Conservation (phyloP, 2,797 vertebrate species). For the Myotis daubentonii region DNA sequence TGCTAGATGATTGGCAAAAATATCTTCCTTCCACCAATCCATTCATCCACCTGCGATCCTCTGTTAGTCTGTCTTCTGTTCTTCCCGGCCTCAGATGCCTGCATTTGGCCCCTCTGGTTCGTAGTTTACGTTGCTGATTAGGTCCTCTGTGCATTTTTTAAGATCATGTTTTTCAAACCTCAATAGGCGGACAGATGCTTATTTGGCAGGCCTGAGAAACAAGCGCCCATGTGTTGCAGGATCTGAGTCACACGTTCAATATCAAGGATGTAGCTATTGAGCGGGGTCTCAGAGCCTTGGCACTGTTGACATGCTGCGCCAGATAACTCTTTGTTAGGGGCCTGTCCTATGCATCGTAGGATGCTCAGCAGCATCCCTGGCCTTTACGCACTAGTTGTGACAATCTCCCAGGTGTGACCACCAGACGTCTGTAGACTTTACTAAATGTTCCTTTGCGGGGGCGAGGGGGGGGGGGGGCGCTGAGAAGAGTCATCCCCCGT, state of each 20-base stretch:
- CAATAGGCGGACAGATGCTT: not conserved
- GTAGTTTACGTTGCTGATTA: not conserved
- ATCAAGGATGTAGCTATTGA: not conserved
- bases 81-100: not conserved
- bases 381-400: not conserved
- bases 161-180: not conserved
- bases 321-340: not conserved
- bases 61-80: not conserved
- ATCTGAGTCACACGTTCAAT: not conserved
- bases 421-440: not conserved
- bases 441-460: not conserved
- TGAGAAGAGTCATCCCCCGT: not conserved
- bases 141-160: not conserved
- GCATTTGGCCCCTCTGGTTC: not conserved
- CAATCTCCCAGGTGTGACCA: not conserved
- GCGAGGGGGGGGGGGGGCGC: accelerated
- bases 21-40: not conserved
- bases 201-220: not conserved
- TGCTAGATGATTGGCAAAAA: not conserved
- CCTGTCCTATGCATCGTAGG: not conserved
- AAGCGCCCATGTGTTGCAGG: not conserved
- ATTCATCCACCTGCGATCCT: not conserved
- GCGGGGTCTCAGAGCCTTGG: accelerated
- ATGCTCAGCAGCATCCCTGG: not conserved
- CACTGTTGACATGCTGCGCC: not conserved